A percentile compares a stretch with the other conserved stretches of the same genome.
Conservation (phyloP, 2,797 vertebrate species). For the Diplodus puntazzo region DNA sequence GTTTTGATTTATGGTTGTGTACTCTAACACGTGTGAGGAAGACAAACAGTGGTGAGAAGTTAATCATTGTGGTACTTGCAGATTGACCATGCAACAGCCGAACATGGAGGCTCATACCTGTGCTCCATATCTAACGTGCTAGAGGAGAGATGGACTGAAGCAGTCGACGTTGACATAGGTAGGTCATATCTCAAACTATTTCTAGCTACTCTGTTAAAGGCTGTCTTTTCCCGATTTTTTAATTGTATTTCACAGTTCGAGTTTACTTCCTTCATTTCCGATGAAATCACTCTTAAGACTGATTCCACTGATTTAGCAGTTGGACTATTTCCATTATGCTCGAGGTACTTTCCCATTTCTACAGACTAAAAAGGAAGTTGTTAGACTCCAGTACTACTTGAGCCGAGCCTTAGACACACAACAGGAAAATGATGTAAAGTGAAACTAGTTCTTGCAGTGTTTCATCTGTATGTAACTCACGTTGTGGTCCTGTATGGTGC, state of each 20-base stretch:
- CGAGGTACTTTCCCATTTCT: constrained; percentile 84
- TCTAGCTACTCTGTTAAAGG: constrained; percentile 6
- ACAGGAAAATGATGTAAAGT: constrained; percentile 78
- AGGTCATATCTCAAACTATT: constrained; percentile 42
- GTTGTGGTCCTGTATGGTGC: background rate
- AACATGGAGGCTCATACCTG: constrained; percentile 85
- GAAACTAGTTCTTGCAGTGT: constrained; percentile 73
- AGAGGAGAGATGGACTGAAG: constrained; percentile 87
- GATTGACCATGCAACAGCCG: constrained; percentile 76
- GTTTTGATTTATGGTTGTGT: constrained; percentile 22
- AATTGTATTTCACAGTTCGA: constrained; percentile 10
- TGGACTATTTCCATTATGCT: constrained; percentile 69
- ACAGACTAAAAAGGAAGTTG: constrained; percentile 76
- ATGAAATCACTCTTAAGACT: background rate
- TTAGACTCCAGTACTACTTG: constrained; percentile 61
- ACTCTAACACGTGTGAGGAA: background rate
- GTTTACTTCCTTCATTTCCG: constrained; percentile 16
- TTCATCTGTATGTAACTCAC: constrained; percentile 40
- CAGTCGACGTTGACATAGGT: constrained; percentile 85
- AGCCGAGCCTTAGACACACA: constrained; percentile 43
- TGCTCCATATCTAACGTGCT: constrained; percentile 87
- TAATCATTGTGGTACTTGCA: constrained; percentile 65
- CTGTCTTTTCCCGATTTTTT: background rate
- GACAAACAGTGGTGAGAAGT: background rate
- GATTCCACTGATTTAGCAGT: constrained; percentile 49